Conservation (phyloP, 2,797 vertebrate species). For the Eremophila alpestris region DNA sequence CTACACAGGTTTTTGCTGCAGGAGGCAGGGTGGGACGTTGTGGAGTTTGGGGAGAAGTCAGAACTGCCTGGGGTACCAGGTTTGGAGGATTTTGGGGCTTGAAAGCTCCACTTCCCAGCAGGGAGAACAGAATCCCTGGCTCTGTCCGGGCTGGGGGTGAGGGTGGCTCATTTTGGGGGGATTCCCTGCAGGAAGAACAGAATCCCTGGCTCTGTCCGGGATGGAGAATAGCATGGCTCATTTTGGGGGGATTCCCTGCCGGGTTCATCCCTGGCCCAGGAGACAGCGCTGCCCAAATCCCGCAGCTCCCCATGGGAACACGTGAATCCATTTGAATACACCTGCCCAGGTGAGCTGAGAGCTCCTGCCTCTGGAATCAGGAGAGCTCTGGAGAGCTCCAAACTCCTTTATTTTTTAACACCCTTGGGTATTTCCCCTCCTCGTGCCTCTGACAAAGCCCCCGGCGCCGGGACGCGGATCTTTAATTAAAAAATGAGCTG, state of each 20-base stretch:
- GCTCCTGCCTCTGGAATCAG: not conserved
- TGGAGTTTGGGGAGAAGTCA: not conserved
- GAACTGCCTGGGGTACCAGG: accelerated
- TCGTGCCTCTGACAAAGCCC: not conserved
- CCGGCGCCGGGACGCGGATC: accelerated
- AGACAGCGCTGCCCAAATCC: accelerated
- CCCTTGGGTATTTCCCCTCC: not conserved
- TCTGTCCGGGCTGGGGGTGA: too few relatives aligned
- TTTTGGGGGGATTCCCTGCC: not conserved
- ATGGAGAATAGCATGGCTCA: accelerated
- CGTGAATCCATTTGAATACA: accelerated
- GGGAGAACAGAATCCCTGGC: too few relatives aligned
- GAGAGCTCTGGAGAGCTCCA: not conserved
- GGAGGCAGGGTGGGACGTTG: not conserved
- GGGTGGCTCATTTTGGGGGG: not conserved
- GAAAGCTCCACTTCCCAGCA: not conserved
- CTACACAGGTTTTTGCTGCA: accelerated
- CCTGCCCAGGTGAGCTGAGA: not conserved
- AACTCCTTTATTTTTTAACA: not conserved
- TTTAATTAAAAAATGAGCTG: accelerated
- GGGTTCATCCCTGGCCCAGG: not conserved
- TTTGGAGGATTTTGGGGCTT: not conserved
- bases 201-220: not conserved
- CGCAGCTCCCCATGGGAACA: accelerated
- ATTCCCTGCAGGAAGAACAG: not conserved